These are phyloP conservation scores for Albula glossodonta DNA, from an alignment of 2,113 vertebrate genomes.

Conservation along the genomic window DNA sequence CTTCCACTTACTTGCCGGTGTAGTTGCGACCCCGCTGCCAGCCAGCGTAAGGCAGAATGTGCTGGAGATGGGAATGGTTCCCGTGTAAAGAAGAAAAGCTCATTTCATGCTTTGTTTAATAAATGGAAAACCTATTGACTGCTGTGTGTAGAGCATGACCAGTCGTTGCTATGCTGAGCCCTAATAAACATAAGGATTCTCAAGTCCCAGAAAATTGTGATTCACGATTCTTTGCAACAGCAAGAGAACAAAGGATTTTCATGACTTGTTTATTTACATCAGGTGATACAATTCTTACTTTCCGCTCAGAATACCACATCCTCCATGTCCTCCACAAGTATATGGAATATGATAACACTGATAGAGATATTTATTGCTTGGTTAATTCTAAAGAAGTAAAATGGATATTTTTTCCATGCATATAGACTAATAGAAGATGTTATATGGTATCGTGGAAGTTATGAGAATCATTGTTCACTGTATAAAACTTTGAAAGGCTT, in stretches of 20 bases:
- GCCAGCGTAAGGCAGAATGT: neutral
- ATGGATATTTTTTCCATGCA: neutral
- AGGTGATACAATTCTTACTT: neutral
- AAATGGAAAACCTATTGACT: conserved; percentile 28
- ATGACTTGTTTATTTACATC: neutral
- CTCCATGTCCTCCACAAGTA: neutral
- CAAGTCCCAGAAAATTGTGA: conserved; percentile 12
- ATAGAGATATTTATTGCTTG: neutral
- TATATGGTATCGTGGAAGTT: neutral
- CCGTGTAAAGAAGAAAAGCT: conserved; percentile 15
- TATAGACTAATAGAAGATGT: neutral
- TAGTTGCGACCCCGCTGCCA: conserved; percentile 8
- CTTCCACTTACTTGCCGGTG: neutral
- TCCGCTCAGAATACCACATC: neutral
- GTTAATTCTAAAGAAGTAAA: neutral
- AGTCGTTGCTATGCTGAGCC: neutral
- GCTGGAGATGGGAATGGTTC: neutral
- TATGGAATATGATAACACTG: neutral
- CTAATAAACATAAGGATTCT: conserved; percentile 4
- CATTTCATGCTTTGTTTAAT: conserved; percentile 15
- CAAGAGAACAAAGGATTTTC: neutral
- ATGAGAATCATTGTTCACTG: neutral
- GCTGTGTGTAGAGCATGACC: conserved; percentile 18
- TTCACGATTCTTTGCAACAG: neutral
- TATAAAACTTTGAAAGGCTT: neutral